A percentile compares a stretch with the other conserved stretches of the same genome.
phyloP scores from a whole-genome alignment of 2,113 vertebrate species.

The Azemiops feae region DNA sequence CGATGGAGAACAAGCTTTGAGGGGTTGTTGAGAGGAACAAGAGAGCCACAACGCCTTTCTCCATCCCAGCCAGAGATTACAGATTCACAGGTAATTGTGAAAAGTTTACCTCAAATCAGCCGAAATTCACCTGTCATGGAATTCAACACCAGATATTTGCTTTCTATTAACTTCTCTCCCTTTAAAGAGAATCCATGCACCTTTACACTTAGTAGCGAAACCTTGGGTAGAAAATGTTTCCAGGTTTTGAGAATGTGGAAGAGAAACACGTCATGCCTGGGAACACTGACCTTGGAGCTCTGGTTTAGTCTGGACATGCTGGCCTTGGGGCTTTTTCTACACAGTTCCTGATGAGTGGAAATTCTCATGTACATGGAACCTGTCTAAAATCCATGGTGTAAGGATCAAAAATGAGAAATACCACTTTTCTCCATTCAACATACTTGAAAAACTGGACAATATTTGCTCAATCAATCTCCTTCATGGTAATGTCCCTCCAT shows the following conservation, averaged over 20 bases:
- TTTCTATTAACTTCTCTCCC: constrained; percentile 19
- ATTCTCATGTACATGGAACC: no score
- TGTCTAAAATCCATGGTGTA: neutral
- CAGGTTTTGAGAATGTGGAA: neutral
- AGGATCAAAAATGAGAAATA: neutral
- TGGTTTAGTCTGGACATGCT: neutral
- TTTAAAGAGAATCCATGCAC: neutral
- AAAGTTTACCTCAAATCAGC: constrained; percentile 19
- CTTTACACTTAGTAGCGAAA: neutral
- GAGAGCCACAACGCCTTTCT: constrained; percentile 35
- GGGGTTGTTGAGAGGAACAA: constrained; percentile 40
- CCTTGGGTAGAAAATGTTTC: neutral
- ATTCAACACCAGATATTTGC: constrained; percentile 48
- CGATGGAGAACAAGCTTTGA: constrained; percentile 5
- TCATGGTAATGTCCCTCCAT: neutral
- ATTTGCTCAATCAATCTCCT: neutral
- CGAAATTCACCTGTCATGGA: constrained; percentile 15
- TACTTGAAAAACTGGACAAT: neutral
- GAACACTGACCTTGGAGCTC: neutral
- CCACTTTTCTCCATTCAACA: neutral
- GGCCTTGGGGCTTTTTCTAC: neutral
- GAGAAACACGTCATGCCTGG: neutral
- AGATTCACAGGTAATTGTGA: neutral
- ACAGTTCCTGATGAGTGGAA: neutral
- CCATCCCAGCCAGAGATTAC: neutral